Conservation (phyloP, 2,888 invertebrate species). For the Saturnia pavonia region DNA sequence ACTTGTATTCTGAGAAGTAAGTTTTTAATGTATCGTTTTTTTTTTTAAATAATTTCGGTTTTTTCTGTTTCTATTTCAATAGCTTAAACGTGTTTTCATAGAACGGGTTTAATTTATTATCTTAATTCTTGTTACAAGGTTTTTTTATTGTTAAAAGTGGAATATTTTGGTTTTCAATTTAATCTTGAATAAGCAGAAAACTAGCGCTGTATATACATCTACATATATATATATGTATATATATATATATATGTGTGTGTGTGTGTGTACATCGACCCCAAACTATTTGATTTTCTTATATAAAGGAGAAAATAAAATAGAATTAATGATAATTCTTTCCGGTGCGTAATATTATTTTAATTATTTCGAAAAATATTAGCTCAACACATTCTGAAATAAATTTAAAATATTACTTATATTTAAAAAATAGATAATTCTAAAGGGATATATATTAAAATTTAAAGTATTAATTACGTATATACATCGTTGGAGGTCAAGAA, state of each 20-base stretch:
- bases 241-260: too few species aligned
- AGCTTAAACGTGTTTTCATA: background rate
- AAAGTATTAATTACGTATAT: too few species aligned
- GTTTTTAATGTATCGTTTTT: background rate
- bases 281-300: background rate
- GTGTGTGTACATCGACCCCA: background rate
- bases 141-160: background rate
- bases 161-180: background rate
- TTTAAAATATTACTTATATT: background rate
- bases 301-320: background rate
- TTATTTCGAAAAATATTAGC: background rate
- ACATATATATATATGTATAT: too few species aligned
- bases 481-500: background rate
- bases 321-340: too few species aligned
- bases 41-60: background rate
- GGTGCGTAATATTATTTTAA: background rate
- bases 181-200: background rate
- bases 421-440: background rate
- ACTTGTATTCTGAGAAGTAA: background rate
- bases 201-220: background rate
- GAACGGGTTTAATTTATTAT: background rate
- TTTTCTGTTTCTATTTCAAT: background rate
- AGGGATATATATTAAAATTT: background rate
- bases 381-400: background rate
- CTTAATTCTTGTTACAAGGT: background rate